A percentile compares a stretch with the other conserved stretches of the same genome.
Conservation (phyloP, 2,888 invertebrate genomes). For the Hydraecia micacea region DNA sequence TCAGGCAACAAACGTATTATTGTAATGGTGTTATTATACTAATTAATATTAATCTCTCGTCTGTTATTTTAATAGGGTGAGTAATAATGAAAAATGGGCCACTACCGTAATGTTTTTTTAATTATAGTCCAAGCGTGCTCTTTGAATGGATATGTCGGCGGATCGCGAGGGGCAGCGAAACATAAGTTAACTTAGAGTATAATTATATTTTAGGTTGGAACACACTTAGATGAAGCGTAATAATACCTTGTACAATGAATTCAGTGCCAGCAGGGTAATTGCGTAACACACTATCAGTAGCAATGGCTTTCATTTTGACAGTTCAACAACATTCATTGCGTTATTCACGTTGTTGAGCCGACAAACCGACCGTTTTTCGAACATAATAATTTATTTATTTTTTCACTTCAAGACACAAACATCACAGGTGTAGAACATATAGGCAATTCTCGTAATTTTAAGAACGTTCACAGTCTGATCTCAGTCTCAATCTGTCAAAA, state of each 20-base stretch:
- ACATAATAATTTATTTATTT: not conserved
- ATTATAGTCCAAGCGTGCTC: slow-evolving; percentile 46
- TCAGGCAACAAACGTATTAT: slow-evolving; percentile 13
- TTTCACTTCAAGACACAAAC: too few species aligned
- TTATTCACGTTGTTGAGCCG: not conserved
- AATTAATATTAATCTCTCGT: slow-evolving; percentile 51
- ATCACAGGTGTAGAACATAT: too few species aligned
- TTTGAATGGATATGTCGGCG: slow-evolving; percentile 14
- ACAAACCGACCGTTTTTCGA: too few species aligned
- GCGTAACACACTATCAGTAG: not conserved
- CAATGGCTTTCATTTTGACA: not conserved
- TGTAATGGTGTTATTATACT: slow-evolving; percentile 41
- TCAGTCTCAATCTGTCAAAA: too few species aligned
- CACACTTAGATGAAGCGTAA: not conserved
- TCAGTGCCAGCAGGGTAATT: too few species aligned
- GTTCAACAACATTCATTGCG: not conserved
- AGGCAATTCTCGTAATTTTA: too few species aligned
- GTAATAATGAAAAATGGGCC: slow-evolving; percentile 52
- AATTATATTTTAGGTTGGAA: not conserved
- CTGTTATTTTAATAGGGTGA: slow-evolving; percentile 46
- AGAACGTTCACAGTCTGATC: too few species aligned
- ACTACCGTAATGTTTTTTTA: slow-evolving; percentile 52
- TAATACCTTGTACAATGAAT: too few species aligned
- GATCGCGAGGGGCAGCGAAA: not conserved
- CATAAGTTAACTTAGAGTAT: not conserved